Percentiles rank a stretch among this genome's conserved stretches.
Evolutionary conservation across 2,113 vertebrate species (phyloP).

Genomic region (Muntiacus muntjak): DNA sequence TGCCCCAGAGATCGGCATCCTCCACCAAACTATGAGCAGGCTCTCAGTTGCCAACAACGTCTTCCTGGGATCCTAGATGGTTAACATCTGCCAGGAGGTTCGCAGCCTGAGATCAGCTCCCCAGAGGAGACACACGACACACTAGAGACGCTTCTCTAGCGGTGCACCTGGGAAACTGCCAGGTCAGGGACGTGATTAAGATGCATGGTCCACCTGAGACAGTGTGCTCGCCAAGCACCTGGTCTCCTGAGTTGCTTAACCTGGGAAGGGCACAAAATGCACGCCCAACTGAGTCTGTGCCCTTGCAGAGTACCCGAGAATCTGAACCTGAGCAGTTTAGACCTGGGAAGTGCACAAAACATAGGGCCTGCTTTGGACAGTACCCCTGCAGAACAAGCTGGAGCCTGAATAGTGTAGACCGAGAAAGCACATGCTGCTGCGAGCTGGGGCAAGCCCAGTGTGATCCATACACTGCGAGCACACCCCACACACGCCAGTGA

Average conservation of each 20-base stretch:
- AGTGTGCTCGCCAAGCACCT: background rate
- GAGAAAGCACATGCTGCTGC: background rate
- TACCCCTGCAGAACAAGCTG: background rate
- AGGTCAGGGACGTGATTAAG: background rate
- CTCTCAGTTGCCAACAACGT: background rate
- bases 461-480: background rate
- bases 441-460: background rate
- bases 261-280: background rate
- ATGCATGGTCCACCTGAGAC: background rate
- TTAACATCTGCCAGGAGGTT: background rate
- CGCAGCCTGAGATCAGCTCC: background rate
- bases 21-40: background rate
- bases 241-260: background rate
- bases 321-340: background rate
- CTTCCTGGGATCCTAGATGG: background rate
- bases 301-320: background rate
- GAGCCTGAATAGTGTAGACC: background rate
- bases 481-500: fast-evolving
- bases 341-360: background rate
- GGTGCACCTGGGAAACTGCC: background rate
- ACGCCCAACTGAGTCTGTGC: background rate
- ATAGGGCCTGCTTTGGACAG: background rate
- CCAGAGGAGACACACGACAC: background rate
- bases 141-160: fast-evolving
- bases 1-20: background rate